These are phyloP conservation scores for Trinectes maculatus DNA, from an alignment of 2,113 vertebrate species.

Conservation along the genomic window DNA sequence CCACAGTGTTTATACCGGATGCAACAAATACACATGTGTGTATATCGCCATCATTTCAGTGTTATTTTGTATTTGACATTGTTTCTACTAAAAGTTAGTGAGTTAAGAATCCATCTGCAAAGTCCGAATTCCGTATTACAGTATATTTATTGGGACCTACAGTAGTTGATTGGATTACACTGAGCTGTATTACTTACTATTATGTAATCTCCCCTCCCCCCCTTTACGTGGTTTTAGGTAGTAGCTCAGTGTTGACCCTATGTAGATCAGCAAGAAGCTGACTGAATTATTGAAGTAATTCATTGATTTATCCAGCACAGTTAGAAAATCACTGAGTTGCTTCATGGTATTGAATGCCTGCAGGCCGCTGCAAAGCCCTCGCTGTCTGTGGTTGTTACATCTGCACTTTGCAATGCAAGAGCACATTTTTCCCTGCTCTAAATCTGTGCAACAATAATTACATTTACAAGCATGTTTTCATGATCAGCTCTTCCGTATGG, in stretches of 20 bases:
- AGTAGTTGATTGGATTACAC: too few relatives aligned
- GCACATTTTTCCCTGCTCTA: not conserved
- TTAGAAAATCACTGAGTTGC: conserved; percentile 28
- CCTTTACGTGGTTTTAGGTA: not conserved
- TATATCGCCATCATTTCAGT: too few relatives aligned
- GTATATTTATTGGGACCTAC: too few relatives aligned
- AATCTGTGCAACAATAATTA: not conserved
- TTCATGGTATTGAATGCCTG: conserved; percentile 51
- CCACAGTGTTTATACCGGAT: not conserved
- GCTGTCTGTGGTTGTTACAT: conserved; percentile 25
- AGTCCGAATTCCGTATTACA: too few relatives aligned
- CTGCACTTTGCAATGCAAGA: conserved; percentile 1
- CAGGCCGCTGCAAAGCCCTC: conserved; percentile 12
- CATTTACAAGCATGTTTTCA: not conserved
- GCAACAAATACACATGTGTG: not conserved
- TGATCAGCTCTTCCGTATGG: not conserved
- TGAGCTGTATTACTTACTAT: too few relatives aligned
- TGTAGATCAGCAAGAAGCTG: not conserved
- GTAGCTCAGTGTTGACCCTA: not conserved
- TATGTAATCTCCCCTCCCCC: too few relatives aligned
- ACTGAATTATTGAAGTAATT: conserved; percentile 36
- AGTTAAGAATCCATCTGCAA: too few relatives aligned
- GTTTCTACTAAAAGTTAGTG: too few relatives aligned
- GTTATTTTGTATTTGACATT: too few relatives aligned
- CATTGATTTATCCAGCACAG: conserved; percentile 45